phyloP scores from a whole-genome alignment of 1,140 invertebrate species.

The Diabrotica undecimpunctata region DNA sequence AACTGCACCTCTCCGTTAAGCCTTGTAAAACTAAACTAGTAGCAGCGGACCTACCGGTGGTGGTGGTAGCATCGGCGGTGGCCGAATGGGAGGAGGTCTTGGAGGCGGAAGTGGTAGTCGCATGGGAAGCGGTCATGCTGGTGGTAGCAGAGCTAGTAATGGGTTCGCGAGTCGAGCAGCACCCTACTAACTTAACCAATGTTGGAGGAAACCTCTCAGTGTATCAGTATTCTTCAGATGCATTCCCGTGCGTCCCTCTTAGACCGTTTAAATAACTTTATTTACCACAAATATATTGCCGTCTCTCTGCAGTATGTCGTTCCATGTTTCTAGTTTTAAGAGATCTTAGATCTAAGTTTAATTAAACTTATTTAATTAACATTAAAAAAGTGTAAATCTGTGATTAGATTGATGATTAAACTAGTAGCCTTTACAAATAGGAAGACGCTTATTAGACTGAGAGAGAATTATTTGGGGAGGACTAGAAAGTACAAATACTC shows the following conservation, averaged over 20 bases:
- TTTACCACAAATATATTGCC: neutral
- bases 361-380: neutral
- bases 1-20: too few relatives aligned
- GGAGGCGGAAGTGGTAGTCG: neutral
- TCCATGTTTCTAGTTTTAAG: neutral
- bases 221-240: conserved; percentile 19
- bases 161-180: neutral
- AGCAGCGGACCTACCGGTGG: neutral
- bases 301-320: neutral
- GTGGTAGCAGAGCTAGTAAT: neutral
- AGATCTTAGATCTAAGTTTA: neutral
- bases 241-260: conserved; percentile 18
- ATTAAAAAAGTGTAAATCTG: conserved; percentile 3
- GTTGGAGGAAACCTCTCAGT: neutral
- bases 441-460: too few relatives aligned
- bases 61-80: neutral
- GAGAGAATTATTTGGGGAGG: too few relatives aligned
- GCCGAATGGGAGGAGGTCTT: neutral
- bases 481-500: too few relatives aligned
- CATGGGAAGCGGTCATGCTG: neutral
- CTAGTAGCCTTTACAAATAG: too few relatives aligned
- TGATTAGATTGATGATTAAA: conserved; percentile 11
- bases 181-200: conserved; percentile 10
- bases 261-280: neutral
- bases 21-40: too few relatives aligned